These are phyloP conservation scores for Numenius arquata DNA, from an alignment of 2,113 vertebrate genomes.

Conservation along the genomic window DNA sequence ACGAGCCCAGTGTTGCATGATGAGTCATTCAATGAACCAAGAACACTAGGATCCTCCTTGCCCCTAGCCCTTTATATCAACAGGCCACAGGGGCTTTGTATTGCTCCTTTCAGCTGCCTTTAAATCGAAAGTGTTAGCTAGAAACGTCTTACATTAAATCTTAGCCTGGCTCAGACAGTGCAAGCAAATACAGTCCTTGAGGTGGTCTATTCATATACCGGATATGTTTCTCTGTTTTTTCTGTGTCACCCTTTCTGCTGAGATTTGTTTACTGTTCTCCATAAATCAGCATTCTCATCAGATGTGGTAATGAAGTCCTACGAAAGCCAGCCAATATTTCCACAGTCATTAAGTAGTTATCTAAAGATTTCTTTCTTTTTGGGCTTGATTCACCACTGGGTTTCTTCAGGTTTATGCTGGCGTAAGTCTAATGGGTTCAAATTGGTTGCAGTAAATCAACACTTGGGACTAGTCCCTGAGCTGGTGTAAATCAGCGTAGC, in stretches of 20 bases:
- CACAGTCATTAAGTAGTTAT: background rate
- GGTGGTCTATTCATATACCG: background rate
- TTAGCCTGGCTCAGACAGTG: background rate
- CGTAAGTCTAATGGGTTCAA: slow-evolving; percentile 37
- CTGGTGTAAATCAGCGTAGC: slow-evolving; percentile 15
- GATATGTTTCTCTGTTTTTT: background rate
- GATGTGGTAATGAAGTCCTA: slow-evolving; percentile 41
- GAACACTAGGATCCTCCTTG: slow-evolving; percentile 35
- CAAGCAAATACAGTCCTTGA: background rate
- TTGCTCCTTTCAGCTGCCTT: slow-evolving; percentile 17
- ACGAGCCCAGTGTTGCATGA: slow-evolving; percentile 29
- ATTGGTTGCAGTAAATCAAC: slow-evolving; percentile 38
- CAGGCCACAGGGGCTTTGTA: slow-evolving; percentile 28
- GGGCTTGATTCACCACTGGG: slow-evolving; percentile 25
- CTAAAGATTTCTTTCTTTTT: slow-evolving; percentile 26
- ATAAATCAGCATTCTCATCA: slow-evolving; percentile 58
- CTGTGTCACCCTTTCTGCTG: background rate
- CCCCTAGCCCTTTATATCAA: slow-evolving; percentile 55
- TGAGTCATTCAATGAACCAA: slow-evolving; percentile 64
- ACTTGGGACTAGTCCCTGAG: background rate
- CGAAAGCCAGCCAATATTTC: background rate
- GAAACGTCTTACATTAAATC: slow-evolving; percentile 10
- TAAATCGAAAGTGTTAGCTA: background rate
- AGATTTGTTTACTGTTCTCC: slow-evolving; percentile 36
- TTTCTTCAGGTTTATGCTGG: slow-evolving; percentile 35